phyloP scores from a whole-genome alignment of 2,113 vertebrate species.

The Rynchops niger region DNA sequence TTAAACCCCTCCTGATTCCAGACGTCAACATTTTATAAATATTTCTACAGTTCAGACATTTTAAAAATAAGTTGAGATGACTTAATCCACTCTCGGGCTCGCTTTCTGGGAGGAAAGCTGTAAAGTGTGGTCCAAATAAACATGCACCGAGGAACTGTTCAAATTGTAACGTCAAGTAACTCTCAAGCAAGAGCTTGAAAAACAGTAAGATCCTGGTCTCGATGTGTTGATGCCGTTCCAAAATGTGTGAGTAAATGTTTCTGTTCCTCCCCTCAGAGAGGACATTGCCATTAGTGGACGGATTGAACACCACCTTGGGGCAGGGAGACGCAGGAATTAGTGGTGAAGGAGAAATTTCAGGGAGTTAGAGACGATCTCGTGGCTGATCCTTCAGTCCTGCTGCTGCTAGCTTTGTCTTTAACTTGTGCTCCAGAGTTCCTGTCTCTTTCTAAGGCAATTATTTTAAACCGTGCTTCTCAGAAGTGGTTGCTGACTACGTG shows the following conservation, averaged over 20 bases:
- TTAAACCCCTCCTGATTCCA: conserved; percentile 56
- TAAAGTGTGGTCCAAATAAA: conserved; percentile 30
- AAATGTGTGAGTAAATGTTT: not conserved
- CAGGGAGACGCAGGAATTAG: rapidly evolving
- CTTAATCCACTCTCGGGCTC: conserved; percentile 22
- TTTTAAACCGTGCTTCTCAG: not conserved
- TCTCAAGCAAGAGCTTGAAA: not conserved
- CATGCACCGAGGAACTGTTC: not conserved
- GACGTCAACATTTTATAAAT: conserved; percentile 54
- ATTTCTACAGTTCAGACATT: conserved; percentile 43
- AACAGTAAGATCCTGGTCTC: not conserved
- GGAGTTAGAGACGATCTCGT: not conserved
- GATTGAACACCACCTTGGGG: not conserved
- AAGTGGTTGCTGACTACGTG: not conserved
- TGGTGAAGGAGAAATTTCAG: not conserved
- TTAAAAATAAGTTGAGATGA: conserved; percentile 46
- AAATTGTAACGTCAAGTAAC: conserved; percentile 2
- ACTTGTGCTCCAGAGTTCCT: not conserved
- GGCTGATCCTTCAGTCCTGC: not conserved
- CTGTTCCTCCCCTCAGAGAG: not conserved
- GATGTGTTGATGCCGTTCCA: not conserved
- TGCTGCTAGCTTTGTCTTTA: not conserved
- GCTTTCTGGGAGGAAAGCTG: conserved; percentile 21
- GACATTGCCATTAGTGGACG: not conserved
- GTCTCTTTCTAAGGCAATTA: not conserved